phyloP scores from a whole-genome alignment of 2,113 vertebrate species.

The Nerophis ophidion region DNA sequence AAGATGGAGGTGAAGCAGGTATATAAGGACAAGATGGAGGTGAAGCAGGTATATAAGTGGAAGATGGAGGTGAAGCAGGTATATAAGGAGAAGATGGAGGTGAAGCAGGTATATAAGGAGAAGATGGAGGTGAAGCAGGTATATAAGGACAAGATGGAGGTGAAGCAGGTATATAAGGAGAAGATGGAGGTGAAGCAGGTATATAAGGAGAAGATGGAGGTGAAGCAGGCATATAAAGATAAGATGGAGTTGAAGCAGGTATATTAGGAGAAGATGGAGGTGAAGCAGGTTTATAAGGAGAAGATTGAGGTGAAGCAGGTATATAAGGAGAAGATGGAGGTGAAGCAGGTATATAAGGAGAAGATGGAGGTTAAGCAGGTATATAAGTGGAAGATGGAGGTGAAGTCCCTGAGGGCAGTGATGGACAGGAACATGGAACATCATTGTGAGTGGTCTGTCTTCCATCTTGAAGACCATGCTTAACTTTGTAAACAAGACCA shows the following conservation, averaged over 20 bases:
- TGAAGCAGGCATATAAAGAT: too few relatives aligned
- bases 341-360: constrained; percentile 64
- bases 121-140: too few relatives aligned
- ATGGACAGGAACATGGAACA: not conserved
- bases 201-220: too few relatives aligned
- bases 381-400: not conserved
- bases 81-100: too few relatives aligned
- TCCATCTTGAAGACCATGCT: constrained; percentile 76
- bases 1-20: constrained; percentile 75
- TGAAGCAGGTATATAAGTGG: not conserved
- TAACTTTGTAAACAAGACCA: constrained; percentile 81
- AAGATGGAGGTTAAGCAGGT: not conserved
- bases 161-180: too few relatives aligned
- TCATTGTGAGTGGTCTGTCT: too few relatives aligned
- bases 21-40: not conserved
- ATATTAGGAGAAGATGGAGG: too few relatives aligned
- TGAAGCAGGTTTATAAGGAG: not conserved
- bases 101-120: too few relatives aligned
- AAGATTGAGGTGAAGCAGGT: constrained; percentile 75
- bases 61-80: not conserved
- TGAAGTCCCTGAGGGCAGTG: not conserved
- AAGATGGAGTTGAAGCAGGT: too few relatives aligned
- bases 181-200: too few relatives aligned
- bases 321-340: constrained; percentile 56
- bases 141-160: too few relatives aligned